Evolutionary conservation across 2,113 vertebrate genomes (phyloP).

Genomic region (Myocastor coypus): DNA sequence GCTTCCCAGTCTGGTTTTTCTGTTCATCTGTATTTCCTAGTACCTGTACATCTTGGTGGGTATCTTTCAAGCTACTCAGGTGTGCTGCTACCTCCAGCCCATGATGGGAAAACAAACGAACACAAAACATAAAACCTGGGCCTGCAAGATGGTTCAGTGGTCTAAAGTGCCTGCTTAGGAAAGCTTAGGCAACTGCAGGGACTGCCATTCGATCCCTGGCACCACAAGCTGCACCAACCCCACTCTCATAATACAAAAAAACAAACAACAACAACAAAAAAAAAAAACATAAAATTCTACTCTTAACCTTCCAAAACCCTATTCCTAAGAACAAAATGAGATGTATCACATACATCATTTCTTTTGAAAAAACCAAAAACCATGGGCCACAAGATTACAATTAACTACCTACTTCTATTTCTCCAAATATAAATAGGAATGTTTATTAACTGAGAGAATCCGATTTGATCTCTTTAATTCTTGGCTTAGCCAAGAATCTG

Average conservation of each 20-base stretch:
- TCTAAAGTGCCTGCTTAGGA: too few relatives aligned
- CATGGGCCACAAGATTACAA: constrained; percentile 34
- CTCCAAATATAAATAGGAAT: constrained; percentile 40
- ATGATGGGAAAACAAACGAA: background rate
- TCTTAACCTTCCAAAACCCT: background rate
- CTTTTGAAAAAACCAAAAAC: background rate
- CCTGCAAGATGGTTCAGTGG: too few relatives aligned
- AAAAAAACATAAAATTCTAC: background rate
- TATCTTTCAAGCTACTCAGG: background rate
- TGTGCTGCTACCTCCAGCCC: background rate
- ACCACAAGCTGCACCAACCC: too few relatives aligned
- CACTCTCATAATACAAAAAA: too few relatives aligned
- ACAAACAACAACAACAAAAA: too few relatives aligned
- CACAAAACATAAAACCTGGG: background rate
- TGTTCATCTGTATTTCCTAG: background rate
- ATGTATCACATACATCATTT: background rate
- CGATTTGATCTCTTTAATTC: constrained; percentile 12
- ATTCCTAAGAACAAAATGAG: background rate
- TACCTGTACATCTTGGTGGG: background rate
- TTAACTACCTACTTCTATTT: background rate
- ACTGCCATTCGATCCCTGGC: too few relatives aligned
- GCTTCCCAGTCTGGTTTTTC: background rate
- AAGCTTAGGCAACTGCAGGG: too few relatives aligned
- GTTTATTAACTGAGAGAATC: constrained; percentile 35
- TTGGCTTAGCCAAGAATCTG: constrained; percentile 25